Base-by-base conservation (phyloP, 2,888 invertebrate species). In the Apocheima hispidaria region DNA sequence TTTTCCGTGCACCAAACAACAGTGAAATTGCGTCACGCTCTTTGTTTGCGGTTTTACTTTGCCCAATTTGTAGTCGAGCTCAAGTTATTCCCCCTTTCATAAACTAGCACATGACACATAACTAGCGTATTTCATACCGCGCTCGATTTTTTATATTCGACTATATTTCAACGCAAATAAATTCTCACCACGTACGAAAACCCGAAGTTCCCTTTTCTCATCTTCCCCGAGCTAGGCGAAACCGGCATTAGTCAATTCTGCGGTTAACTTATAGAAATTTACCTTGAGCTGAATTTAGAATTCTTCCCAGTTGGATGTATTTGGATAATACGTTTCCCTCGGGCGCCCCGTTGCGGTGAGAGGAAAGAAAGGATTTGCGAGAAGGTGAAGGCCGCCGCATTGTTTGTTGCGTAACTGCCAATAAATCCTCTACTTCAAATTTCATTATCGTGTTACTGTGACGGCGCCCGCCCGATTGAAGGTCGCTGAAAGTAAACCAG, bases 321-420 rank as follows among this genome's bases (percentile, higher is more conserved):
- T 65, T 60, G 52, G 18, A 60, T 63, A 61, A 65, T 62, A 62
- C 51, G 65, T 59, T 63, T 63, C 64, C 60, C 61, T 48, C 60
- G 60, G 61, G 63, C 60, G 9, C 28, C 46, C 61, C 48, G n/a
- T n/a, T n/a, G n/a, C 40, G 49, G 46, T 46, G 48, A 62, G 61
- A 61, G 48, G 60, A 60, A 61, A 63, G 66, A 69, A 66, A 63
- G 66, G 66, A 70, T 70, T 69, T 65, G 54, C 52, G 64, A 40
- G 62, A 68, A 65, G 69, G 67, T 69, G 79, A 77, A 80, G 81
- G 79, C 80, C 83, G 80, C 69, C 77, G 72, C 72, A 69, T 74
- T 75, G 74, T 75, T 71, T 70, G 74, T 79, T 81, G 73, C 74
- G 79, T 79, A 80, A 80, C 73, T 58, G 56, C 60, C 61, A 65